A percentile compares a stretch with the other conserved stretches of the same genome.
These are phyloP conservation scores for Scytalopus superciliaris DNA, from an alignment of 2,113 vertebrate species.

Conservation along the genomic window DNA sequence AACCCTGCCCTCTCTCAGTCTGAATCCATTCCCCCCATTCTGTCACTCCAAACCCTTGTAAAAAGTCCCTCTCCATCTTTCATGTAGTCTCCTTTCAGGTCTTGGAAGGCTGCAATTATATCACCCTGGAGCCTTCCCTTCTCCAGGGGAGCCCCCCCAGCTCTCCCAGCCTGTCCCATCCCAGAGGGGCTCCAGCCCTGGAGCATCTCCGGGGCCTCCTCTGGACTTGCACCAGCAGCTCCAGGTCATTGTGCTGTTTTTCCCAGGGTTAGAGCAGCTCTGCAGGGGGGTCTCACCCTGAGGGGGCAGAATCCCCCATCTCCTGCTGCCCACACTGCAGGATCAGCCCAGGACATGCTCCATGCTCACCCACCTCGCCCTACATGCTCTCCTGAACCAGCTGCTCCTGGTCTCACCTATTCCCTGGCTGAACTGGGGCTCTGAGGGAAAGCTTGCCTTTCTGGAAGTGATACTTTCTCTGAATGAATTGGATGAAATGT, in stretches of 20 bases:
- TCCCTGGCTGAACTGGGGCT: neutral
- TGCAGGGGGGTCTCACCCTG: neutral
- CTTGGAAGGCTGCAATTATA: neutral
- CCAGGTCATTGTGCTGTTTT: neutral
- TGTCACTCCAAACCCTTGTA: neutral
- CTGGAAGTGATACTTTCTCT: neutral
- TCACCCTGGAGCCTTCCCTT: neutral
- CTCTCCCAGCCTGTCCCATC: neutral
- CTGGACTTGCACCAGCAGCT: neutral
- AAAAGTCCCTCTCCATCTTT: neutral
- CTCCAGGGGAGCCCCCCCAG: neutral
- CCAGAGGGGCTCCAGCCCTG: neutral
- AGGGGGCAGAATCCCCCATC: rapidly evolving
- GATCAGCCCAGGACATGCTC: neutral
- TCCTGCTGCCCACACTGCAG: neutral
- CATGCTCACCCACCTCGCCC: neutral
- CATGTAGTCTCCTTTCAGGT: neutral
- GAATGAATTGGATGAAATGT: conserved; percentile 42
- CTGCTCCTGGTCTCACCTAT: neutral
- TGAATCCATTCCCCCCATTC: rapidly evolving
- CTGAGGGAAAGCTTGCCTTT: neutral
- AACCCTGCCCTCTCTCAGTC: neutral
- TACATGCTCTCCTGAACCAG: neutral
- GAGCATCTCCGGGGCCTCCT: rapidly evolving
- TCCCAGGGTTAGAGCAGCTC: neutral